Percentiles rank a stretch among this genome's conserved stretches.
Evolutionary conservation across 2,888 invertebrate species (phyloP).

Genomic region (Julus scanicus): DNA sequence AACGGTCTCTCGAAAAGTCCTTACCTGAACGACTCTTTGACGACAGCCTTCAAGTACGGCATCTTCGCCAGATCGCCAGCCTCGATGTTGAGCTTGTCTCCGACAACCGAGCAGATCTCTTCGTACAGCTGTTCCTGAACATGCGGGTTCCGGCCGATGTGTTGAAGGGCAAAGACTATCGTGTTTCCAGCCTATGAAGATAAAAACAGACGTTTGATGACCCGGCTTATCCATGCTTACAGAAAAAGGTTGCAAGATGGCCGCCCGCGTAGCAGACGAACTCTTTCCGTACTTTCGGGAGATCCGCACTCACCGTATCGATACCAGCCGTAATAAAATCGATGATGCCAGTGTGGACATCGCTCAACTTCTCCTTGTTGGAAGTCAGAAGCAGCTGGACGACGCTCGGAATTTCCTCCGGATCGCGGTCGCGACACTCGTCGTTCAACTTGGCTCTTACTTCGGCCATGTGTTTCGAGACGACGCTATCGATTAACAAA

Average conservation of each 20-base stretch:
- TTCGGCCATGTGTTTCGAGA: conserved; percentile 59
- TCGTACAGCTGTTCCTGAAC: conserved; percentile 62
- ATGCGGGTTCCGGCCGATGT: conserved; percentile 63
- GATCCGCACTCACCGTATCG: conserved; percentile 60
- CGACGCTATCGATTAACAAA: conserved; percentile 55
- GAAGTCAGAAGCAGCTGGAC: conserved; percentile 59
- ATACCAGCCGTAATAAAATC: conserved; percentile 63
- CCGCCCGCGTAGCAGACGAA: too few relatives aligned
- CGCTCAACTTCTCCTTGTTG: conserved; percentile 58
- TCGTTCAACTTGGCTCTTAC: conserved; percentile 46
- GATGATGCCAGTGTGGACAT: conserved; percentile 60
- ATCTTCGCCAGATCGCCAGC: conserved; percentile 60
- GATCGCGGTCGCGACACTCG: conserved; percentile 47
- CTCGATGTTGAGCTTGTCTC: conserved; percentile 54
- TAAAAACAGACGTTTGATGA: neutral
- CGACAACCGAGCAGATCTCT: conserved; percentile 60
- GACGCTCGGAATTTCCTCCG: conserved; percentile 58
- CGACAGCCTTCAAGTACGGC: conserved; percentile 64
- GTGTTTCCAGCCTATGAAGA: conserved; percentile 63
- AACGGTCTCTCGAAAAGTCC: neutral
- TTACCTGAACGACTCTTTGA: conserved; percentile 64
- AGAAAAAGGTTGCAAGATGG: neutral
- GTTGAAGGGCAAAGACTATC: conserved; percentile 64
- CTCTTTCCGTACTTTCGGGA: neutral
- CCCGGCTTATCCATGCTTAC: too few relatives aligned